Base-by-base conservation (phyloP, 2,113 vertebrate species). In the Verasper variegatus region DNA sequence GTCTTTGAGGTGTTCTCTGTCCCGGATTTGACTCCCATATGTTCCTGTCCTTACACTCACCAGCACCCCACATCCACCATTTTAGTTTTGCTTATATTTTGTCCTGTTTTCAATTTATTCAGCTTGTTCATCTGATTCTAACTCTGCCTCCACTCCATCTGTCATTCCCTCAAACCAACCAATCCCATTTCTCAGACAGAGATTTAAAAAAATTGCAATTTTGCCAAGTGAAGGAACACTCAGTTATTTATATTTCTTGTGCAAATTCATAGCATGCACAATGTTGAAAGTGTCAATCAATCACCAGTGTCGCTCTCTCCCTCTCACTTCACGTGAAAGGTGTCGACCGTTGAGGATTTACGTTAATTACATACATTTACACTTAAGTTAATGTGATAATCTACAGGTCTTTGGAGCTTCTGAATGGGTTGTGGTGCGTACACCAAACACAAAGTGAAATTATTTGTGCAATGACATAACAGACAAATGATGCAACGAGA, bases 1-100 rank as follows among this genome's bases (percentile, higher is more conserved):
- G 74, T 84, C 68, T 88, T 60, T 9, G 57, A 2, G 65, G 13
- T 37, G n/a, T 70, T 74, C 31, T 45, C 59, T 65, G 73, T 81
- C 55, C 9, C 40, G 0, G 1, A 68, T 78, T 23, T 80, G 31
- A 83, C 21, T 21, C 51, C 27, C 76, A 37, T 13, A 23, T 70
- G 31, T 17, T 17, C 7, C 15, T 17, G 1, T 51, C 64, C 37
- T 27, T 31, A 61, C 54, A 11, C 14, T 3, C 27, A 20, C 24
- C 24, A 10, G 35, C 35, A 37, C 35, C 35, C 35, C 4, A 8
- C 24, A 27, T 5, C 12, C 26, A 31, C 27, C 59, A 37, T n/a
- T 21, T 47, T 26, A 21, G 63, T 21, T 74, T 73, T 83, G 26
- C 17, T 31, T 31, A 31, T 31, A 31, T 31, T 31, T 18, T 47